Percentiles rank a stretch among this genome's conserved stretches.
Conservation (phyloP, 2,113 vertebrate species). For the Xenopus tropicalis region UCB_Xtro_10.0 CM004443.2:180294501-180295000, state of each 20-base stretch:
- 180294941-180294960: too few relatives aligned
- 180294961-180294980: too few relatives aligned
- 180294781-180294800: background rate
- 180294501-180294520: background rate
- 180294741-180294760: background rate
- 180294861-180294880: too few relatives aligned
- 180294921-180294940: too few relatives aligned
- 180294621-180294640: constrained; percentile 1
- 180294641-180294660: constrained; percentile 1
- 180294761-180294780: background rate
- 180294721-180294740: constrained; percentile 2
- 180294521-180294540: background rate
- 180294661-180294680: constrained; percentile 4
- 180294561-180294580: background rate
- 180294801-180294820: background rate
- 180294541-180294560: background rate
- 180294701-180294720: constrained; percentile 2
- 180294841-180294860: background rate
- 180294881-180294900: too few relatives aligned
- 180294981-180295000: too few relatives aligned
- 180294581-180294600: background rate
- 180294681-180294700: constrained; percentile 1
- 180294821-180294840: background rate
- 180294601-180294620: background rate
- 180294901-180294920: too few relatives aligned